phyloP scores from a whole-genome alignment of 2,113 vertebrate genomes.

The Chaenogobius annularis region DNA sequence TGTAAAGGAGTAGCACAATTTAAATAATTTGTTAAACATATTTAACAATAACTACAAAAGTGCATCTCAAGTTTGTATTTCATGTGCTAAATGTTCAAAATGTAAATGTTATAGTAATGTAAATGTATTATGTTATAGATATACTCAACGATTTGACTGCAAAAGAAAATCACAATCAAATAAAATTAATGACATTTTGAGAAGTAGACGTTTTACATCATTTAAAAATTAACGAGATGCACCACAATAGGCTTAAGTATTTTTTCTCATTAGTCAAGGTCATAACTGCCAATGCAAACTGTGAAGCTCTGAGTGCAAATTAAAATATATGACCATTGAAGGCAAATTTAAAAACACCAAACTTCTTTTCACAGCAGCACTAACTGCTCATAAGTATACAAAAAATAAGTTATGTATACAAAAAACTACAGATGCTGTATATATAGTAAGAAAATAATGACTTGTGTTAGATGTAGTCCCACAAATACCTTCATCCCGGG shows the following conservation, averaged over 20 bases:
- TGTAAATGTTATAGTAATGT: neutral
- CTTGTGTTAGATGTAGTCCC: slow-evolving; percentile 2
- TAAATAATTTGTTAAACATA: neutral
- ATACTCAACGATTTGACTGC: too few species aligned
- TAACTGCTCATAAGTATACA: slow-evolving; percentile 6
- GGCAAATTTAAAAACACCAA: neutral
- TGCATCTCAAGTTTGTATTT: neutral
- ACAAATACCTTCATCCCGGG: slow-evolving; percentile 91
- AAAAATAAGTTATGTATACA: too few species aligned
- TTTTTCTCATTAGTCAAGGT: slow-evolving; percentile 10
- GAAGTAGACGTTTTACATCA: neutral
- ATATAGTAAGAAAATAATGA: neutral
- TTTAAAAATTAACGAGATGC: neutral
- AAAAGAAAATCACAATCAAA: too few species aligned
- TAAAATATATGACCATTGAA: neutral
- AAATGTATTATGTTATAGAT: neutral
- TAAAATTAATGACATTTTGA: neutral
- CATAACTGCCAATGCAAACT: slow-evolving; percentile 8
- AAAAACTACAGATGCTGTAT: neutral
- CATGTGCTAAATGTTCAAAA: neutral
- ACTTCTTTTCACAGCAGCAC: slow-evolving; percentile 28
- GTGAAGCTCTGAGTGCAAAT: slow-evolving; percentile 2
- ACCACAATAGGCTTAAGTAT: neutral
- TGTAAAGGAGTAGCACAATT: slow-evolving; percentile 29
- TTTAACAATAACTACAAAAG: slow-evolving; percentile 1